Conservation (phyloP, 2,797 vertebrate species). For the Toxotes lorentzi region DNA sequence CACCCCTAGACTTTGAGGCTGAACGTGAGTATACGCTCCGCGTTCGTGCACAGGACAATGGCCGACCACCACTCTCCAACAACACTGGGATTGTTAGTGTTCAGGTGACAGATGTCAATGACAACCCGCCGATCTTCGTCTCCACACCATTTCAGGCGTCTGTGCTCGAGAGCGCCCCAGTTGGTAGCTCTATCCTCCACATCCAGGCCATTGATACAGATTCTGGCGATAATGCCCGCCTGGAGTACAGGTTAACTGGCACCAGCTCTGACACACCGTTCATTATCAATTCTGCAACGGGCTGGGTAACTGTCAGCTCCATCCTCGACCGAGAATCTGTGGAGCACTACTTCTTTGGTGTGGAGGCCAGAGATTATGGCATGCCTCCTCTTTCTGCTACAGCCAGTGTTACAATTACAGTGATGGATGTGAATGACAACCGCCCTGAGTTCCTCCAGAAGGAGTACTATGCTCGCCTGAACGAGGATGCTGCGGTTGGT, state of each 20-base stretch:
- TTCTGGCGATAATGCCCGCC: slow-evolving; percentile 92
- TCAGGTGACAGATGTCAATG: slow-evolving; percentile 96
- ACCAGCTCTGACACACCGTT: slow-evolving; percentile 92
- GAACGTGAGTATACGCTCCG: slow-evolving; percentile 95
- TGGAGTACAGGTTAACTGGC: slow-evolving; percentile 94
- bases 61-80: slow-evolving; percentile 96
- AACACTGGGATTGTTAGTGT: slow-evolving; percentile 96
- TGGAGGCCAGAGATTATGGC: slow-evolving; percentile 96
- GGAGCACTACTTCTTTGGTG: slow-evolving; percentile 96
- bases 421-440: slow-evolving; percentile 99
- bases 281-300: slow-evolving; percentile 94
- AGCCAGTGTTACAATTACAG: slow-evolving; percentile 95
- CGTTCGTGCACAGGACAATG: slow-evolving; percentile 95
- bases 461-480: slow-evolving; percentile 94
- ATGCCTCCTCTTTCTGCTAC: slow-evolving; percentile 92
- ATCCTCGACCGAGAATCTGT: slow-evolving; percentile 94
- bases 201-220: slow-evolving; percentile 99
- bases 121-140: slow-evolving; percentile 97
- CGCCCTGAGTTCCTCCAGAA: slow-evolving; percentile 95
- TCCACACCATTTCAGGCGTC: slow-evolving; percentile 98
- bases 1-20: slow-evolving; percentile 93
- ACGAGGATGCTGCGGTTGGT: slow-evolving; percentile 94
- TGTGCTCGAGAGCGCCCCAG: slow-evolving; percentile 93
- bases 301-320: slow-evolving; percentile 96
- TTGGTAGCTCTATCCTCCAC: slow-evolving; percentile 96